These are phyloP conservation scores for Cyphomyrmex costatus DNA, from an alignment of 1,140 invertebrate genomes.

Conservation along the genomic window DNA sequence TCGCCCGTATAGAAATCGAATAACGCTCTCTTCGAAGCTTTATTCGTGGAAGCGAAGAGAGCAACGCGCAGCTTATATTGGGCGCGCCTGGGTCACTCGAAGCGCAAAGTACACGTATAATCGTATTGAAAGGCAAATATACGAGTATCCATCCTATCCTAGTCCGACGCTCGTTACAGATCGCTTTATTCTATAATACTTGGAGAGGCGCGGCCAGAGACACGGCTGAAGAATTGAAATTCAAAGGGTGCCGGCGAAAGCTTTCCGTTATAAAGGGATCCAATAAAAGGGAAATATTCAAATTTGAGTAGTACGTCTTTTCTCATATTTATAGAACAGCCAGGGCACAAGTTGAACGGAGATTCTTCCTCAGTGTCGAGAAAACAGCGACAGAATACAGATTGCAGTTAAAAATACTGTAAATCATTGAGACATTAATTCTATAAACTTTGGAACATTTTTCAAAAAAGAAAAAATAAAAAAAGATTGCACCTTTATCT, in stretches of 20 bases:
- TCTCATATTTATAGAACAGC: constrained; percentile 54
- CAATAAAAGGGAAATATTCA: constrained; percentile 62
- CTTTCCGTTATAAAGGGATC: constrained; percentile 52
- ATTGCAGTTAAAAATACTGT: not conserved
- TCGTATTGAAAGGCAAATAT: constrained; percentile 72
- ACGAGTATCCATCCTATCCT: constrained; percentile 49
- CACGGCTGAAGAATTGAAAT: constrained; percentile 58
- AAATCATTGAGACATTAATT: not conserved
- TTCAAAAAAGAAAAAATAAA: not conserved
- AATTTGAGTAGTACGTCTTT: constrained; percentile 56
- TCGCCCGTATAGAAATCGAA: constrained; percentile 64
- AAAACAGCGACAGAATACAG: not conserved
- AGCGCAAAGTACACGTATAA: constrained; percentile 68
- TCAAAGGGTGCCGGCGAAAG: constrained; percentile 47
- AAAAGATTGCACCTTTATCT: not conserved
- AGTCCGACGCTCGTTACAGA: constrained; percentile 52
- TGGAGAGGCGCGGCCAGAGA: constrained; percentile 30
- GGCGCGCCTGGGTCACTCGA: constrained; percentile 54
- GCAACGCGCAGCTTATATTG: constrained; percentile 68
- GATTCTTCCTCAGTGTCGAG: not conserved
- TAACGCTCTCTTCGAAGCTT: constrained; percentile 58
- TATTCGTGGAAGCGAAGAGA: constrained; percentile 60
- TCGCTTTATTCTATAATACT: constrained; percentile 55
- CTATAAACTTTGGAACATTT: not conserved
- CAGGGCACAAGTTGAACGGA: not conserved